Percentiles rank a stretch among this genome's conserved stretches.
These are phyloP conservation scores for Stylophora pistillata DNA, from an alignment of 64 coral and sea anemone species.

Conservation along the genomic window DNA sequence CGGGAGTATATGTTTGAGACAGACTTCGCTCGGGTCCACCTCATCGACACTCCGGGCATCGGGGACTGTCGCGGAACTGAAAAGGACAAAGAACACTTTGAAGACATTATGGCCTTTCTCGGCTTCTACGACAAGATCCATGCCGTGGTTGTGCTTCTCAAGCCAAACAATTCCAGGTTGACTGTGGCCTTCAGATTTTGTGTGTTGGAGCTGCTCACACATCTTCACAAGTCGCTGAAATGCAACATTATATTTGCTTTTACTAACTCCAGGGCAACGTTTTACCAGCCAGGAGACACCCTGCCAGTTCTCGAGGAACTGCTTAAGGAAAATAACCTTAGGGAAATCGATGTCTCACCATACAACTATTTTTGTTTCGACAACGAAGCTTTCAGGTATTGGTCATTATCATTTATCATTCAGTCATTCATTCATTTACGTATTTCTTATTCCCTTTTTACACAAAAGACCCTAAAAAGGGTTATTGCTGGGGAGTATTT, in stretches of 20 bases:
- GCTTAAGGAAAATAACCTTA: slow-evolving; percentile 1
- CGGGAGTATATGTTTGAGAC: slow-evolving; percentile 22
- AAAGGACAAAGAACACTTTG: slow-evolving; percentile 19
- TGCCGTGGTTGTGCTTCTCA: slow-evolving; percentile 46
- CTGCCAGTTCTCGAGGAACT: slow-evolving; percentile 32
- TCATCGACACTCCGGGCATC: slow-evolving; percentile 40
- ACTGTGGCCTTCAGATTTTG: slow-evolving; percentile 33
- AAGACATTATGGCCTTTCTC: slow-evolving; percentile 27
- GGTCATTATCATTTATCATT: background rate
- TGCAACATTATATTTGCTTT: slow-evolving; percentile 49
- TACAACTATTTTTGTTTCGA: slow-evolving; percentile 42
- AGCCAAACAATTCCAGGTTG: slow-evolving; percentile 37
- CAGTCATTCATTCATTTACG: too few species aligned
- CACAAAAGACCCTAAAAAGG: too few species aligned
- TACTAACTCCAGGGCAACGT: slow-evolving; percentile 40
- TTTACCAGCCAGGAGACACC: slow-evolving; percentile 43
- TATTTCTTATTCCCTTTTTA: background rate
- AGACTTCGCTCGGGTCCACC: background rate
- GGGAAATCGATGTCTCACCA: slow-evolving; percentile 19
- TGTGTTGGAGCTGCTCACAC: slow-evolving; percentile 23
- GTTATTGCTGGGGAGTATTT: too few species aligned
- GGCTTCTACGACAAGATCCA: slow-evolving; percentile 32
- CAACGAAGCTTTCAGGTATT: slow-evolving; percentile 54
- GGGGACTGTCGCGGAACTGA: slow-evolving; percentile 28
- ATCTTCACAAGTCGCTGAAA: slow-evolving; percentile 37